Evolutionary conservation across 2,113 vertebrate species (phyloP), one percentile per base, ranked within the genome.

Genomic region (Cepphus grylle): DNA sequence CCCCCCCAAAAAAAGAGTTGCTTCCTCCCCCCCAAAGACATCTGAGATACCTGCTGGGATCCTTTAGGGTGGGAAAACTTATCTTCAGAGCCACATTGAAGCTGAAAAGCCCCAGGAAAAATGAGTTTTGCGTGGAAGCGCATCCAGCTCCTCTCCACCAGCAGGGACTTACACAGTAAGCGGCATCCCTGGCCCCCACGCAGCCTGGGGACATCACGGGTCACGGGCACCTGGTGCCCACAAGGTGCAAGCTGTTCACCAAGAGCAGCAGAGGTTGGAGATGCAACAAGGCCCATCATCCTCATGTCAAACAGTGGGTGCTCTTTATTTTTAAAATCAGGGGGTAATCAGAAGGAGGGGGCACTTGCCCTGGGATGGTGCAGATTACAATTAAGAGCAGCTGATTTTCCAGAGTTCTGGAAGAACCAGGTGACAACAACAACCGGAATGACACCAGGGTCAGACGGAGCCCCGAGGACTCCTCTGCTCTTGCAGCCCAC

Each of bases 261-360:
- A 59, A 34, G 27, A 55, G 29, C 67, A 59, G 40, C 2, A 2
- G 74, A 65, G 11, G 4, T 0, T 40, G 67, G 43, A 83, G 38
- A 15, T 6, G 38, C 20, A 58, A 34, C 10, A 50, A 50, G 5
- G 16, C 15, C 40, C 27, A 5, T 43, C 83, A 62, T 12, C 49
- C 15, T 70, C 29, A 0, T 0, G 1, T 34, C 32, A 76, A 38
- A n/a, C 3, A 49, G 18, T 2, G 7, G 38, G 8, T 42, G 22
- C 32, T 38, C 42, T 70, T 56, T 16, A 52, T 29, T 77, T 90
- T 63, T 52, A 52, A 72, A 83, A 36, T 9, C 17, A 32, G 74
- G 16, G 14, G 11, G 20, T 17, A 34, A 78, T 23, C 36, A 61
- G 25, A 30, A 66, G 21, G 13, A 87, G 12, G 18, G 10, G 29